Evolutionary conservation across 2,888 invertebrate species (phyloP), one percentile per base, ranked within the genome.

Genomic region (Synergus itoensis): DNA sequence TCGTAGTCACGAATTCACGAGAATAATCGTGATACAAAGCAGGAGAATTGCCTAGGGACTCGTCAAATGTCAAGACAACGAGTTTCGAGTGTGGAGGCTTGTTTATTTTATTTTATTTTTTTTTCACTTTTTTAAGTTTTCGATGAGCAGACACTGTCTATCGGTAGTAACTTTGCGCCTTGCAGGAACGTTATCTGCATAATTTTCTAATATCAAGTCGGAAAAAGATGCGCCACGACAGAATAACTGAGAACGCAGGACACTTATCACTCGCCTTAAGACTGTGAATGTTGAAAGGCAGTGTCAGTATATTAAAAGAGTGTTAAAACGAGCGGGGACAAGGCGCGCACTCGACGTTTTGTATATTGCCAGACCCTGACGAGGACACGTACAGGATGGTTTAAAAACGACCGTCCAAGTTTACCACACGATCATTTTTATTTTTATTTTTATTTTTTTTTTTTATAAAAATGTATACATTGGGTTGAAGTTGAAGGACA

Each of bases 121-220:
- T 45, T 62, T 21, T 48, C 16, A 9, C 3, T 65, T 16, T 9
- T 65, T 12, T 28, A 76, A 16, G 21, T 57, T 63, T 21, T 65
- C 45, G 45, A 64, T 43, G 77, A 45, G 53, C 73, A 40, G 53
- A 73, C 77, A 60, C 80, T 84, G 84, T 84, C 83, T 80, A 83
- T 82, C 81, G 84, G 83, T 76, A 78, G 80, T 80, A 80, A 84
- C 79, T 81, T 82, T 81, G 79, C 79, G 77, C 80, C 81, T 81
- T 63, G 79, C 43, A 63, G 69, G 67, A 45, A 79, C 78, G 64
- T 69, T 80, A 83, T 83, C 81, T 84, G 85, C 84, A 84, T 85
- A 84, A 84, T 84, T 84, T 86, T 84, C 83, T 83, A 85, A 84
- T 86, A 85, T 83, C 79, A 65, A 28, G 67, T 45, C 73, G 73